Evolutionary conservation across 2,797 vertebrate genomes (phyloP).

Genomic region (Sebastes oblongus): DNA sequence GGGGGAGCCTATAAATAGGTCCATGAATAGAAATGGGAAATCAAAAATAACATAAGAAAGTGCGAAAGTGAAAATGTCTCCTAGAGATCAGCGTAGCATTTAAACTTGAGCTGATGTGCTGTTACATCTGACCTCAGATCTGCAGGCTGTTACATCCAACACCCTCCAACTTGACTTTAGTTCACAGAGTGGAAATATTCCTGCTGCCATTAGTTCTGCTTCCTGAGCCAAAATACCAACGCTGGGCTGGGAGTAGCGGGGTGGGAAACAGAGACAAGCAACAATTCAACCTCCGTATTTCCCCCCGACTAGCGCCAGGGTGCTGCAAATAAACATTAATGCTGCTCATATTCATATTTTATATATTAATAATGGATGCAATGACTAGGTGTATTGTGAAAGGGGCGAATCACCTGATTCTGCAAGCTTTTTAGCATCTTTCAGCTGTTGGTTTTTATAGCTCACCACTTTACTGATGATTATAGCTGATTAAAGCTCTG

Average conservation of each 20-base stretch:
- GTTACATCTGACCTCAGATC: constrained; percentile 4
- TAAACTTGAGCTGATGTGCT: not conserved
- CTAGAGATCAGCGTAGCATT: not conserved
- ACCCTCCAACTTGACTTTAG: constrained; percentile 1
- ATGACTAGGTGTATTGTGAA: not conserved
- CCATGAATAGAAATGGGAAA: too few relatives aligned
- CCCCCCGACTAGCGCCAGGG: not conserved
- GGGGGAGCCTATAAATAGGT: too few relatives aligned
- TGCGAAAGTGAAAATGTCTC: not conserved
- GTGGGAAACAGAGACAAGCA: not conserved
- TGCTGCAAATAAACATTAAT: not conserved
- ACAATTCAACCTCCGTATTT: not conserved
- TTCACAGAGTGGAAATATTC: constrained; percentile 20
- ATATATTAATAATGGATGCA: too few relatives aligned
- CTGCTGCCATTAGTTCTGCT: constrained; percentile 32
- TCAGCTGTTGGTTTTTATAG: not conserved
- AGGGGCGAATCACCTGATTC: too few relatives aligned
- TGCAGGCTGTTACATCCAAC: not conserved
- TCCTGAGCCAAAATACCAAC: constrained; percentile 13
- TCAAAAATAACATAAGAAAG: not conserved
- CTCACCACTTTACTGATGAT: not conserved
- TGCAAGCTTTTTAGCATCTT: too few relatives aligned
- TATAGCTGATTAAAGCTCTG: too few relatives aligned
- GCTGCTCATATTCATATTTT: not conserved
- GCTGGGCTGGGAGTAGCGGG: not conserved